These are phyloP conservation scores for Trichomycterus rosablanca DNA, from an alignment of 2,113 vertebrate species.

Conservation along the genomic window DNA sequence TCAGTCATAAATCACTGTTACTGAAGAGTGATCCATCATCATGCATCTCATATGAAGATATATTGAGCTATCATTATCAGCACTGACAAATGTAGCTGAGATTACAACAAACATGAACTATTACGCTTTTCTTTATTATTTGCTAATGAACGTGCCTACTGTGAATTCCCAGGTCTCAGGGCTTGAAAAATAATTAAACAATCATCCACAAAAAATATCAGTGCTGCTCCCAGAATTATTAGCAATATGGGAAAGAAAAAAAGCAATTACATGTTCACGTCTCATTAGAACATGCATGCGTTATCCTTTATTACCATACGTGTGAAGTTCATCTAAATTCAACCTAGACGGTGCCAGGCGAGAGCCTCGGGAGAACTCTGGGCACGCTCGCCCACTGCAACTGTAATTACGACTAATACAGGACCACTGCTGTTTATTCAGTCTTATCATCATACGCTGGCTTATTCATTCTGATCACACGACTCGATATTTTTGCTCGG, in stretches of 20 bases:
- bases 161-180: no score
- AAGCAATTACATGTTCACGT: slow-evolving; percentile 36
- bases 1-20: slow-evolving; percentile 24
- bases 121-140: no score
- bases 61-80: no score
- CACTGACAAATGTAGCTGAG: no score
- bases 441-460: no score
- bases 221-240: slow-evolving; percentile 25
- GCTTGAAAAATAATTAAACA: no score
- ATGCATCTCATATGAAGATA: slow-evolving; percentile 1
- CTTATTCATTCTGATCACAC: slow-evolving; percentile 41
- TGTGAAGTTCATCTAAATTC: slow-evolving; percentile 25
- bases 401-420: slow-evolving; percentile 46
- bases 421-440: slow-evolving; percentile 23
- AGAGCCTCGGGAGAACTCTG: slow-evolving; percentile 29
- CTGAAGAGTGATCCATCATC: slow-evolving; percentile 10
- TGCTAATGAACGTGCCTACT: no score
- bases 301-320: slow-evolving; percentile 4
- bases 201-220: neutral
- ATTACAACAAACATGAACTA: no score
- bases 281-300: slow-evolving; percentile 24
- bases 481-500: slow-evolving; percentile 1
- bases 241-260: slow-evolving; percentile 14
- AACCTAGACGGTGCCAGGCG: slow-evolving; percentile 14
- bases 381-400: slow-evolving; percentile 13